A percentile compares a stretch with the other conserved stretches of the same genome.
phyloP scores from a whole-genome alignment of 2,113 vertebrate genomes.

The Abramis brama region DNA sequence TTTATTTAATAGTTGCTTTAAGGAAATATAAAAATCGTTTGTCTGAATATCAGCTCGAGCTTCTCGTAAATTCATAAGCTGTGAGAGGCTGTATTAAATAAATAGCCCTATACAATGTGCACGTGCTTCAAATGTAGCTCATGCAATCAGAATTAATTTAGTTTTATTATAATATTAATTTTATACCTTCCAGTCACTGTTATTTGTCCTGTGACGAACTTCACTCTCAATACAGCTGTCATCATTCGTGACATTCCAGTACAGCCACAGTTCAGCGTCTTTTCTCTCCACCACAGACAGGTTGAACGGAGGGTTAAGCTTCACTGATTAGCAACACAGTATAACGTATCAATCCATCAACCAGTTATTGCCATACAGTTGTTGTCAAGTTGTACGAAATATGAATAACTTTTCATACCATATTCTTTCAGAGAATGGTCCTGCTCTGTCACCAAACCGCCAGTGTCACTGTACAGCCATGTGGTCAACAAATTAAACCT shows the following conservation, averaged over 20 bases:
- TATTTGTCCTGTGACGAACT: slow-evolving; percentile 45
- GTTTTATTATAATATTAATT: neutral
- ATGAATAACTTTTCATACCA: slow-evolving; percentile 21
- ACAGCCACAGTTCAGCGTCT: slow-evolving; percentile 41
- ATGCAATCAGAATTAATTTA: neutral
- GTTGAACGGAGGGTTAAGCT: slow-evolving; percentile 51
- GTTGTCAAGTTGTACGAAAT: neutral
- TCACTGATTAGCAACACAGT: slow-evolving; percentile 45
- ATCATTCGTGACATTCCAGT: slow-evolving; percentile 41
- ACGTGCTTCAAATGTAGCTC: neutral
- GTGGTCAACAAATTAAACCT: slow-evolving; percentile 8
- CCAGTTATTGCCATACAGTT: neutral
- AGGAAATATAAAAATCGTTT: too few species aligned
- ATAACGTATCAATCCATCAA: neutral
- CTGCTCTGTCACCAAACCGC: neutral
- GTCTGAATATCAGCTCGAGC: neutral
- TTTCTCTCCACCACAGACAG: slow-evolving; percentile 19
- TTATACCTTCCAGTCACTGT: slow-evolving; percentile 44
- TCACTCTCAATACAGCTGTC: neutral
- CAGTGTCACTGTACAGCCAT: slow-evolving; percentile 11
- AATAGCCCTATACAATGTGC: neutral
- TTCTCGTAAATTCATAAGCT: neutral
- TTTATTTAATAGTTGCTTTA: too few species aligned
- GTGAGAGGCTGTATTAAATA: neutral
- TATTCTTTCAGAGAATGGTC: neutral